These are phyloP conservation scores for Aphaenogaster floridana DNA, from an alignment of 1,140 invertebrate species.

Conservation along the genomic window DNA sequence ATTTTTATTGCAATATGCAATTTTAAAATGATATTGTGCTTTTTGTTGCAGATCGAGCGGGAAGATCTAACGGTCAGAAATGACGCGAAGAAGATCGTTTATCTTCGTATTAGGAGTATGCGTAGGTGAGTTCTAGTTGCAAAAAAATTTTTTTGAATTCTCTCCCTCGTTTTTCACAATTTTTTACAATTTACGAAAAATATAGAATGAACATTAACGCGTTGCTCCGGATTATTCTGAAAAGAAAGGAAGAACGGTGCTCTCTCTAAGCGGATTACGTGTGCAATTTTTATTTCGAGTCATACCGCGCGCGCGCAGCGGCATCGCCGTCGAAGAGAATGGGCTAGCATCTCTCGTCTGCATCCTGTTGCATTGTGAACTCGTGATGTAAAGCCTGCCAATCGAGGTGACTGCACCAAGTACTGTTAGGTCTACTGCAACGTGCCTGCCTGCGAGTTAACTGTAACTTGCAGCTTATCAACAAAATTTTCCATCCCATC, in stretches of 20 bases:
- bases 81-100: slow-evolving; percentile 67
- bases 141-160: neutral
- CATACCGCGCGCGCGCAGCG: neutral
- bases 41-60: slow-evolving; percentile 68
- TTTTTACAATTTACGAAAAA: neutral
- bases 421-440: slow-evolving; percentile 76
- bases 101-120: slow-evolving; percentile 57
- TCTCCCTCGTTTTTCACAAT: neutral
- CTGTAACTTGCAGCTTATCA: slow-evolving; percentile 68
- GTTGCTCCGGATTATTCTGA: neutral
- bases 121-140: slow-evolving; percentile 66
- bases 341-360: slow-evolving; percentile 23
- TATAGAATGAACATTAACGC: neutral
- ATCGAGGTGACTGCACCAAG: slow-evolving; percentile 66
- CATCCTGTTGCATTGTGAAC: slow-evolving; percentile 70
- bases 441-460: slow-evolving; percentile 58
- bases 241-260: neutral
- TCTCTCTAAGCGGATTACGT: slow-evolving; percentile 9
- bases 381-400: slow-evolving; percentile 65
- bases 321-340: slow-evolving; percentile 43
- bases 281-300: slow-evolving; percentile 18
- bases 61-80: slow-evolving; percentile 70
- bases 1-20: neutral
- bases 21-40: slow-evolving; percentile 14
- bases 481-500: slow-evolving; percentile 55